Base-by-base conservation (phyloP, 2,113 vertebrate genomes). In the Phyllopteryx taeniolatus region DNA sequence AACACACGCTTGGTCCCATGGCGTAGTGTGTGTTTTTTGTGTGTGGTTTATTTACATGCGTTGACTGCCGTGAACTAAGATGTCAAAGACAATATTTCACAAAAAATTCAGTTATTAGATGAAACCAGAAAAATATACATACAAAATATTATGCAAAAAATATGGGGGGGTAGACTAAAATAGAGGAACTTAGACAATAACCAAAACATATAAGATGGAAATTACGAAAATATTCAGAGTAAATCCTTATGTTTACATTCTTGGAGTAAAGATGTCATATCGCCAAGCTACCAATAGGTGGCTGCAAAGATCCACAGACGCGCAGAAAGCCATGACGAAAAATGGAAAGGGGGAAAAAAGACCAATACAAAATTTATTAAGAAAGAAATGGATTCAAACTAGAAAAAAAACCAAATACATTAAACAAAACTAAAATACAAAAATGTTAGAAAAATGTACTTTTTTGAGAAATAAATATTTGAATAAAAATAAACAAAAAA, bases 1-100 rank as follows among this genome's bases (percentile, higher is more conserved):
- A 87, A 83, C 65, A 75, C 86, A 73, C 56, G 74, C 65, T 31
- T n/a, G n/a, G 8, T 56, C 8, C 27, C 56, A 14, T 59, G 12
- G 4, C 1, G 56, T 13, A 59, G 2, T 11, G 13, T 14, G 35
- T 5, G 1, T 31, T 59, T 54, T n/a, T 51, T 14, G 4, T 14
- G 1, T 27, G 54, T 59, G 56, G 22, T 6, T 31, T 59, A n/a
- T 12, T 27, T 13, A 57, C 12, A 2, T 57, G 8, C 19, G 8
- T 54, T 54, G 15, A 5, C 53, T 10, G 20, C 53, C 11, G n/a
- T 56, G 53, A 56, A 20, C 10, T 10, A 56, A 56, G n/a, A 54
- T 9, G 20, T 4, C 14, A 27, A 8, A 31, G 1, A 33, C 8
- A 35, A 35, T 8, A 22, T 10, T 10, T 11, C 46, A 47, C 46